Evolutionary conservation across 2,113 vertebrate genomes (phyloP).

Genomic region (Atlantisia rogersi): DNA sequence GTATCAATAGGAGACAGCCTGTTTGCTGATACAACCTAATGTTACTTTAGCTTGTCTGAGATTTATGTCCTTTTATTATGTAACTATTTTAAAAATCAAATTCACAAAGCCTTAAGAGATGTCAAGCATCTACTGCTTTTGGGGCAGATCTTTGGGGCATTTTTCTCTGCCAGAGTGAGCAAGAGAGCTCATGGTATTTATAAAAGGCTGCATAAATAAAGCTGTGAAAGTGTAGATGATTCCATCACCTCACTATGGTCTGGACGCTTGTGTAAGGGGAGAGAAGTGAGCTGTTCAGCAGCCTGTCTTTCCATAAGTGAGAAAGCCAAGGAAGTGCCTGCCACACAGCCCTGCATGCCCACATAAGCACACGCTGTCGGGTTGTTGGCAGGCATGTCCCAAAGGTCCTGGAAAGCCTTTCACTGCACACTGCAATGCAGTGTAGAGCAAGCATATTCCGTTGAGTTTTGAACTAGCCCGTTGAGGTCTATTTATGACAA

Average conservation of each 20-base stretch:
- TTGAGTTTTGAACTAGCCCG: background rate
- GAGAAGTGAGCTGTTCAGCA: background rate
- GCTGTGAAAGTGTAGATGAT: background rate
- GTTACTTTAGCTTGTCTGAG: background rate
- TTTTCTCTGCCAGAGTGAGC: background rate
- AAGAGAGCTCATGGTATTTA: background rate
- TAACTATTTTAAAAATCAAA: background rate
- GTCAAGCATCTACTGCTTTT: background rate
- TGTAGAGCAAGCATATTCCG: background rate
- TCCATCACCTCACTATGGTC: background rate
- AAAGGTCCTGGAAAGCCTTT: background rate
- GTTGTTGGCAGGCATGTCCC: background rate
- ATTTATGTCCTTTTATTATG: background rate
- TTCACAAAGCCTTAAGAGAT: background rate
- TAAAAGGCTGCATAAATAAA: background rate
- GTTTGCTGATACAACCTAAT: background rate
- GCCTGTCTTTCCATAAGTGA: background rate
- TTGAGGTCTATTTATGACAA: background rate
- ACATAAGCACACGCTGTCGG: accelerated
- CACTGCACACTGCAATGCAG: background rate
- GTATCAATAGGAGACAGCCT: background rate
- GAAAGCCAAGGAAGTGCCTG: background rate
- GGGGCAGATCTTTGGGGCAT: background rate
- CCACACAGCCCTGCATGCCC: background rate
- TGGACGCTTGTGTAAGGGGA: background rate